Evolutionary conservation across 2,888 invertebrate species (phyloP), one percentile per base, ranked within the genome.

Genomic region (Tipula helvola): DNA sequence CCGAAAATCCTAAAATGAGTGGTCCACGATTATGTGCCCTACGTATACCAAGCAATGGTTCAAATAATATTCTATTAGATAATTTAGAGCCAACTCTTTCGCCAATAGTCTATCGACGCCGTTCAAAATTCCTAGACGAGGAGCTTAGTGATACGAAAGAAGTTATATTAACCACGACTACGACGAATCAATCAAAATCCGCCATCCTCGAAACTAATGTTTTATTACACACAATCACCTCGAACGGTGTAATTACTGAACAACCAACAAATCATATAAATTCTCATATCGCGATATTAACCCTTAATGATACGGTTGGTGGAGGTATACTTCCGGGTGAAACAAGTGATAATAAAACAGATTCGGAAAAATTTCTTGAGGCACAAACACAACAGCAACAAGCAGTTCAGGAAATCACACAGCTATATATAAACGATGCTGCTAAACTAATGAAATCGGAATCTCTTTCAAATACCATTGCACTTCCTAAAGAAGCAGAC

Each of bases 21-120:
- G 96, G 96, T 0, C 96, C 96, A 1, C 93, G 96, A 88, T 94
- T 95, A 89, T 96, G 96, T 89, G 95, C 96, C 86, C 93, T 96
- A 89, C 93, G 96, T 52, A 93, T 96, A 89, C 96, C 96, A 89
- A 84, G 84, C 41, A 95, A 95, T 5, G 96, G 96, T 5, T 95
- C 96, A 12, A 96, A 95, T 90, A 96, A 96, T 90, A 96, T 96
- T 89, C 91, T 96, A 5, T 92, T 96, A 36, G 96, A 96, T 90
- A 96, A 96, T 89, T 95, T 95, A 44, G 95, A 95, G 88, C 94
- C 95, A 84, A 90, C 91, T 85, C 93, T 95, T 41, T 94, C 95
- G 13, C 96, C 96, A 0, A 94, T 96, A 44, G 91, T 96, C 71
- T 96, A 96, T 89, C 95, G 95, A 87, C 92, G 94, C 10, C 94